A percentile compares a stretch with the other conserved stretches of the same genome.
phyloP scores from a whole-genome alignment of 2,888 invertebrate genomes.

The Elegia similella region DNA sequence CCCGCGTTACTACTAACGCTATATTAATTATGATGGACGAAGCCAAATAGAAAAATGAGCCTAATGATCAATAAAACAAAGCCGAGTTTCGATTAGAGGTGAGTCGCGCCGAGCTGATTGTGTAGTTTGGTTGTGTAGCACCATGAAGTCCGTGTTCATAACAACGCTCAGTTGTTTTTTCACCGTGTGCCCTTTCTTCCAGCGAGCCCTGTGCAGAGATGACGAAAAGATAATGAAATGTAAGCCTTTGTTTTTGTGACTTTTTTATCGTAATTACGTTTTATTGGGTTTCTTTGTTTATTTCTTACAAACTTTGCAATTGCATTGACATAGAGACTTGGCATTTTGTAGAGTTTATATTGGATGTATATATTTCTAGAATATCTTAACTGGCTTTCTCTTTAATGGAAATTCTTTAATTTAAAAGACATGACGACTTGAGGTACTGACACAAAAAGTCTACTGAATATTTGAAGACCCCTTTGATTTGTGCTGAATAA shows the following conservation, averaged over 20 bases:
- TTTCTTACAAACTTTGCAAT: neutral
- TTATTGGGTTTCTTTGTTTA: neutral
- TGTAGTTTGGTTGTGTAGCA: conserved; percentile 37
- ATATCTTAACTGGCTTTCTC: no score
- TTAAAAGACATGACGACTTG: no score
- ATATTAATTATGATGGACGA: conserved; percentile 31
- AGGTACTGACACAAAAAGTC: no score
- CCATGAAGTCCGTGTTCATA: conserved; percentile 25
- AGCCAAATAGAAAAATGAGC: conserved; percentile 28
- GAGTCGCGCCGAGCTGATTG: conserved; percentile 34
- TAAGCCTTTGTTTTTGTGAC: conserved; percentile 29
- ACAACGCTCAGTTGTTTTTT: conserved; percentile 37
- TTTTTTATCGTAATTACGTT: neutral
- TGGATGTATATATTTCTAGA: no score
- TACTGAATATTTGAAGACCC: no score
- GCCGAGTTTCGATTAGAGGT: conserved; percentile 22
- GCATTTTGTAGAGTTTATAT: no score
- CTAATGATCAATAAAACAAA: conserved; percentile 23
- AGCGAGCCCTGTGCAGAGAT: conserved; percentile 50
- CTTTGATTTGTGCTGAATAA: no score
- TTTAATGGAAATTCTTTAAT: no score
- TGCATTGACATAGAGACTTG: no score
- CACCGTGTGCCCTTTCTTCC: conserved; percentile 33
- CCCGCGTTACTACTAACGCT: conserved; percentile 27
- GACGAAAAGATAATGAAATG: conserved; percentile 75